Conservation (phyloP, 2,113 vertebrate species). For the Oreochromis aureus region DNA sequence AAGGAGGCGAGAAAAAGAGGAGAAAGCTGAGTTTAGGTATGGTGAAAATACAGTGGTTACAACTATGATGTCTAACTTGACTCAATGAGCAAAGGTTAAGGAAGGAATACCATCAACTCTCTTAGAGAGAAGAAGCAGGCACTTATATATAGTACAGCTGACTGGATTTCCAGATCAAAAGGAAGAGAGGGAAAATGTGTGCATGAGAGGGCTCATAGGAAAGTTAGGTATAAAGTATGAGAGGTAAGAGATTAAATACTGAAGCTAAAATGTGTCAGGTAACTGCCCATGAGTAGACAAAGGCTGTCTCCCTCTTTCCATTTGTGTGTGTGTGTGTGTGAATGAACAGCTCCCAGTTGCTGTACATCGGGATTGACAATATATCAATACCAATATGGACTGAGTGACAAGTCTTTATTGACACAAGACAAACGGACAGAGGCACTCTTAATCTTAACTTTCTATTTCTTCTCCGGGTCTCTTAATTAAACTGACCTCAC, state of each 20-base stretch:
- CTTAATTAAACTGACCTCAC: neutral
- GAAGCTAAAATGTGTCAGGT: neutral
- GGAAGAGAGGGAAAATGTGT: neutral
- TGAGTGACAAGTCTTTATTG: constrained; percentile 24
- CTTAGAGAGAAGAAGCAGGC: neutral
- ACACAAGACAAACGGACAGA: neutral
- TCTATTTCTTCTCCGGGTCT: neutral
- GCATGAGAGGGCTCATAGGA: neutral
- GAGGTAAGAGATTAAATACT: constrained; percentile 13
- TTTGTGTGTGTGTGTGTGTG: neutral
- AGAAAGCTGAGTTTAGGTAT: neutral
- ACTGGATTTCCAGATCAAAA: neutral
- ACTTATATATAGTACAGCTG: neutral
- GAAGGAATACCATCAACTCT: neutral
- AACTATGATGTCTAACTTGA: neutral
- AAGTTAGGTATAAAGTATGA: neutral
- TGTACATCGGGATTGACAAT: neutral
- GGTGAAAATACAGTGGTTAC: neutral
- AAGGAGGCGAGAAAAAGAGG: neutral
- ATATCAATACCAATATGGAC: constrained; percentile 38
- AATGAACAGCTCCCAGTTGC: neutral
- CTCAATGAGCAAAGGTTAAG: neutral
- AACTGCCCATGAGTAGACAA: neutral
- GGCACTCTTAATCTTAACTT: neutral
- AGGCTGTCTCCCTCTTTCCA: neutral